phyloP scores from a whole-genome alignment of 2,113 vertebrate species.

The Mesitornis unicolor region DNA sequence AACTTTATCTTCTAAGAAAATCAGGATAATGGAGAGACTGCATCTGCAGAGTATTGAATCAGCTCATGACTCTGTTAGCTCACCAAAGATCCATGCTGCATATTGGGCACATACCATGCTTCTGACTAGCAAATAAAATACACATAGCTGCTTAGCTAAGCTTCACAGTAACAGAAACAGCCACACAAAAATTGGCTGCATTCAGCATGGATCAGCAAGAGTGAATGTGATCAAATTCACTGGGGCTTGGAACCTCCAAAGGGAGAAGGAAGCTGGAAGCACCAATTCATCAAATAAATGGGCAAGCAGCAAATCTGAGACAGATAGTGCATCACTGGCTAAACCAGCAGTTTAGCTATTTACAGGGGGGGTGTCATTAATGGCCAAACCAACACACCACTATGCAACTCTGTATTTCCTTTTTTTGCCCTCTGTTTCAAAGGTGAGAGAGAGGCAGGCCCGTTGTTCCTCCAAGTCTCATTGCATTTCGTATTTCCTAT shows the following conservation, averaged over 20 bases:
- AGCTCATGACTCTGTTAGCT: background rate
- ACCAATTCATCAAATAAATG: background rate
- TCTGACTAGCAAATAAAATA: background rate
- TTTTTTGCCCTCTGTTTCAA: background rate
- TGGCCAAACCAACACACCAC: background rate
- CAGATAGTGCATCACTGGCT: background rate
- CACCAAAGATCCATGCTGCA: background rate
- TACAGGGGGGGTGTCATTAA: background rate
- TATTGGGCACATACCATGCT: background rate
- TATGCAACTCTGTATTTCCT: background rate
- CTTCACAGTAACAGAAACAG: background rate
- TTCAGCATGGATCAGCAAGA: background rate
- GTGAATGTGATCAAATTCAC: background rate
- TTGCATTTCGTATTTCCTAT: background rate
- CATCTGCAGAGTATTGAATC: background rate
- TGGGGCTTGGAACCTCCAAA: background rate
- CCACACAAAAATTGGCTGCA: background rate
- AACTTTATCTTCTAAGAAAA: background rate
- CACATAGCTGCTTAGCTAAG: background rate
- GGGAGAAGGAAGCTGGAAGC: background rate
- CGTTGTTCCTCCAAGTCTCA: background rate
- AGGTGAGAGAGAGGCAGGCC: background rate
- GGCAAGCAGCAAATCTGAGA: slow-evolving; percentile 13
- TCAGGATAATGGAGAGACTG: background rate
- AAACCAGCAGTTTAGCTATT: background rate